phyloP scores from a whole-genome alignment of 1,140 invertebrate genomes.

The Anagrus nilaparvatae region DNA sequence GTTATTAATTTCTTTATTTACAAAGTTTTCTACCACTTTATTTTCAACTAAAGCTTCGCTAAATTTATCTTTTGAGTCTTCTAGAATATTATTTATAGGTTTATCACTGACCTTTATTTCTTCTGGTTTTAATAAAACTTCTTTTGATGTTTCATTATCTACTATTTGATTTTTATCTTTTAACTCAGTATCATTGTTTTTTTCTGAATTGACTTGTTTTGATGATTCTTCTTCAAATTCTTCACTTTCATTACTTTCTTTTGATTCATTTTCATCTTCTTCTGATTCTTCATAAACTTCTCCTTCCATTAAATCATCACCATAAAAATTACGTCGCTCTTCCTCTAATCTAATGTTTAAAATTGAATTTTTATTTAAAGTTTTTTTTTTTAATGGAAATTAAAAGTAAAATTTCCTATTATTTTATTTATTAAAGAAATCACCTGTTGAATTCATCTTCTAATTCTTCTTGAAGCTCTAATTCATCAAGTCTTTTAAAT shows the following conservation, averaged over 20 bases:
- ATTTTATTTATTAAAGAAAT: background rate
- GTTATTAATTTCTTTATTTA: background rate
- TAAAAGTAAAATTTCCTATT: conserved; percentile 2
- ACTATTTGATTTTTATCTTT: conserved; percentile 19
- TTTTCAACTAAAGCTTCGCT: background rate
- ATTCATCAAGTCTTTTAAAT: conserved; percentile 41
- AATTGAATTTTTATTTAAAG: background rate
- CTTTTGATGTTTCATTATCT: conserved; percentile 14
- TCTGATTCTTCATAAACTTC: conserved; percentile 15
- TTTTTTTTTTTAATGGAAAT: background rate
- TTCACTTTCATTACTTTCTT: conserved; percentile 20
- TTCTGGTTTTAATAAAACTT: conserved; percentile 13
- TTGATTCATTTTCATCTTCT: conserved; percentile 20
- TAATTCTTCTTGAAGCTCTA: conserved; percentile 47
- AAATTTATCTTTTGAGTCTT: background rate
- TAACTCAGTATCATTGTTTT: conserved; percentile 21
- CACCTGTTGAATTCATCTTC: conserved; percentile 39
- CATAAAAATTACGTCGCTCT: conserved; percentile 18
- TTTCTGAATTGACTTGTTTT: conserved; percentile 18
- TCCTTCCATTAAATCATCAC: background rate
- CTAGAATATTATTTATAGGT: background rate
- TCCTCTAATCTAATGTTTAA: conserved; percentile 20
- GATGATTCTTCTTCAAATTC: conserved; percentile 19
- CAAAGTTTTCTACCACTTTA: background rate
- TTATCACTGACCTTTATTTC: conserved; percentile 3